Conservation (phyloP, 2,888 invertebrate genomes). For the Oscheius onirici region DNA sequence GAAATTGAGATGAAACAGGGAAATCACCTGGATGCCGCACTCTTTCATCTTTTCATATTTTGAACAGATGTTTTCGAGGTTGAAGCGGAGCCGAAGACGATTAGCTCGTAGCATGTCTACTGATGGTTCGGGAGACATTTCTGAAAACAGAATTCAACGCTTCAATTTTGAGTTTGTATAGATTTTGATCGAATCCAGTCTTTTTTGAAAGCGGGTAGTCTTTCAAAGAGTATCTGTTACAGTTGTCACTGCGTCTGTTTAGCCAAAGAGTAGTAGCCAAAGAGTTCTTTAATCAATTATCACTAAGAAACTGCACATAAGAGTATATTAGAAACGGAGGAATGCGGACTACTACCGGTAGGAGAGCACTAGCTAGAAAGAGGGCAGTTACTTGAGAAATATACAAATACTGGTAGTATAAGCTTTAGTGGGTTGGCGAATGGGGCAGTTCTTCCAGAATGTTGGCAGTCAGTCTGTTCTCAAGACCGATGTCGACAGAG, state of each 20-base stretch:
- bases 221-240: too few relatives aligned
- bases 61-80: slow-evolving; percentile 9
- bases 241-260: too few relatives aligned
- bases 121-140: too few relatives aligned
- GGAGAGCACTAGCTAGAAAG: background rate
- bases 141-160: too few relatives aligned
- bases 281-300: background rate
- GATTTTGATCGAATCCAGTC: too few relatives aligned
- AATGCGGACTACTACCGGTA: background rate
- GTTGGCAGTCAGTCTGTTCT: slow-evolving; percentile 46
- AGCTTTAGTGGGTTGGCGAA: slow-evolving; percentile 48
- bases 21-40: background rate
- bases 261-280: too few relatives aligned
- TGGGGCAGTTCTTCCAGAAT: slow-evolving; percentile 51
- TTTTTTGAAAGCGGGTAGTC: too few relatives aligned
- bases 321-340: background rate
- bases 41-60: slow-evolving; percentile 30
- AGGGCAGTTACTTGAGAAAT: background rate
- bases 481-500: slow-evolving; percentile 59
- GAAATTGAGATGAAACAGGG: background rate
- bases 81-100: slow-evolving; percentile 17
- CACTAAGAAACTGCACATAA: background rate
- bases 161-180: too few relatives aligned
- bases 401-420: slow-evolving; percentile 1
- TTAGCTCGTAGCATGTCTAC: background rate